Base-by-base conservation (phyloP, 1,140 invertebrate species). In the Drosophila bipectinata region DNA sequence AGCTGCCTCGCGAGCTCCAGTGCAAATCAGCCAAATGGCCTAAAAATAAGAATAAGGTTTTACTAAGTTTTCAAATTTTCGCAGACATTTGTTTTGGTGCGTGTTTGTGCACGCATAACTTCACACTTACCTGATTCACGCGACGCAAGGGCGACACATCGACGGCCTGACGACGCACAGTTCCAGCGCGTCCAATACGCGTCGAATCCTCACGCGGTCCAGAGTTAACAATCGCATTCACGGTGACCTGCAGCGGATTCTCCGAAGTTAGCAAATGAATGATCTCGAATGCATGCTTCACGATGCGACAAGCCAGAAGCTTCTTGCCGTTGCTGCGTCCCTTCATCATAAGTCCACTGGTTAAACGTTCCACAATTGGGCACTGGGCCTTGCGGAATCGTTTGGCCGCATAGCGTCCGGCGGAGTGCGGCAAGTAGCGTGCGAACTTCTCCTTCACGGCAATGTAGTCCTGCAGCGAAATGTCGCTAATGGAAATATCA, bases 251-350 rank as follows among this genome's bases (percentile, higher is more conserved):
- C 5, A 96, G 92, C 41, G 96, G 96, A 83, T 96, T 96, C 93
- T 99, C 98, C 73, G 98, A 98, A 79, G 99, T 99, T 0, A 99
- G 94, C 71, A 99, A 93, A 92, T 99, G 97, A 90, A 99, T 99
- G 92, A 99, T 99, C 94, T 99, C 99, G 93, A 99, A 99, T 1
- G 98, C 96, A 92, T 99, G 99, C 92, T 99, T 99, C 0, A 99
- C 98, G 92, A 99, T 99, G 56, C 98, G 94, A 10, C 99, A 98
- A 58, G 99, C 97, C 97, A 99, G 98, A 15, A 99, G 93, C 93
- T 99, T 99, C 93, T 99, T 99, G 77, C 99, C 99, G 92, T 99
- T 99, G 93, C 99, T 99, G 76, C 99, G 95, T 3, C 99, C 99
- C 91, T 99, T 99, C 98, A 99, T 99, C 99, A 99, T 99, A 53